Evolutionary conservation across 2,113 vertebrate species (phyloP).

Genomic region (Talpa occidentalis): DNA sequence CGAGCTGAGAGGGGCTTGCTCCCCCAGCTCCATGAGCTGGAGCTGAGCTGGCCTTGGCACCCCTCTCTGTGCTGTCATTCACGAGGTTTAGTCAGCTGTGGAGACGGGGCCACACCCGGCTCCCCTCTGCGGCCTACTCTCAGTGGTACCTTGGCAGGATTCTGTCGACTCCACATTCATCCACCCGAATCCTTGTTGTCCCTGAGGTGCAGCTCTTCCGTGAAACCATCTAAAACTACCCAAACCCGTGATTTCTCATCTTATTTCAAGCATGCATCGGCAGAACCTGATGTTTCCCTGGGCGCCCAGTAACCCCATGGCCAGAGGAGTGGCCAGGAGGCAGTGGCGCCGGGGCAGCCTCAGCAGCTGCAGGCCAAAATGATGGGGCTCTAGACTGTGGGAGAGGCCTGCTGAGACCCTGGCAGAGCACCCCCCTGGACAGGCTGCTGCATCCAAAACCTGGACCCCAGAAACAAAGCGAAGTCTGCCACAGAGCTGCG

Average conservation of each 20-base stretch:
- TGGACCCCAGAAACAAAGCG: background rate
- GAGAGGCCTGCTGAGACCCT: background rate
- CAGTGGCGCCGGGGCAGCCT: background rate
- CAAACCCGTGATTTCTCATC: background rate
- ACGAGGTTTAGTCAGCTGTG: background rate
- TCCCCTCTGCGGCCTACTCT: background rate
- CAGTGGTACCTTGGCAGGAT: background rate
- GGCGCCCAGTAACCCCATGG: background rate
- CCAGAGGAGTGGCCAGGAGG: background rate
- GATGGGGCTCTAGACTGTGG: background rate
- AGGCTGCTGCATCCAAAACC: background rate
- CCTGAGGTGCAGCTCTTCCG: background rate
- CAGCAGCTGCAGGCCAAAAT: background rate
- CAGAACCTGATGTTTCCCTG: background rate
- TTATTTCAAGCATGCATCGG: background rate
- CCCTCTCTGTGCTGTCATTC: background rate
- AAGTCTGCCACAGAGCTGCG: background rate
- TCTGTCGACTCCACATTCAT: background rate
- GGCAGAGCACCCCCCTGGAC: background rate
- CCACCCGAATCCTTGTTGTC: background rate
- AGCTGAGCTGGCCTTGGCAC: rapidly evolving
- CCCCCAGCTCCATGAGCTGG: background rate
- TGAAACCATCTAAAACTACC: background rate
- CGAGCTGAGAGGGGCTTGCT: too few species aligned
- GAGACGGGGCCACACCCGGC: background rate